Conservation (phyloP, 2,797 vertebrate genomes). For the Clarias laeviceps region DNA sequence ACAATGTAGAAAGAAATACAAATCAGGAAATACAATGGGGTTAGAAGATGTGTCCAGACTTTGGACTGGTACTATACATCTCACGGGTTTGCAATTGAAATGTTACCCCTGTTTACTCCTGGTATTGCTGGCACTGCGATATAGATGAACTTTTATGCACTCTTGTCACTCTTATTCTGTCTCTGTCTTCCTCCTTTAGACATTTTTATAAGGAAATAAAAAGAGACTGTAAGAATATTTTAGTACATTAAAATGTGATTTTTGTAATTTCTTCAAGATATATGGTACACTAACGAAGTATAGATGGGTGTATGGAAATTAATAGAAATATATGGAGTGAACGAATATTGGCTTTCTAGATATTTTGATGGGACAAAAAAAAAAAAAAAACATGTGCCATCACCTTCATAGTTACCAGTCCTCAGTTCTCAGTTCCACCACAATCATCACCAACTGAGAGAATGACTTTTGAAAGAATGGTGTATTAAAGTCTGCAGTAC, state of each 20-base stretch:
- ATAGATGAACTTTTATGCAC: conserved; percentile 36
- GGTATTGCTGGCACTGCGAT: conserved; percentile 26
- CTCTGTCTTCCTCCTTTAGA: not conserved
- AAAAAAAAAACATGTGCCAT: not conserved
- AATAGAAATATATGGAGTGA: no score
- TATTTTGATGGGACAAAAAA: not conserved
- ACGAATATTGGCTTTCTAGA: not conserved
- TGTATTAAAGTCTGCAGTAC: not conserved
- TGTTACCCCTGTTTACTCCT: conserved; percentile 32
- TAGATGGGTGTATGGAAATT: no score
- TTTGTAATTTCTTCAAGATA: not conserved
- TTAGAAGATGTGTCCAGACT: no score
- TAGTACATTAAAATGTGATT: not conserved
- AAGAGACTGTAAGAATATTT: not conserved
- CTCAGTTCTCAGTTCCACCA: not conserved
- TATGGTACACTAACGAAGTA: not conserved
- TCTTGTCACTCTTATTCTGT: not conserved
- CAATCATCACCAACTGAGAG: not conserved
- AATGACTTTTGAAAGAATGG: not conserved
- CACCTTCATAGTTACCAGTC: not conserved
- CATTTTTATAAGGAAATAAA: not conserved
- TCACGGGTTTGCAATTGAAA: conserved; percentile 48
- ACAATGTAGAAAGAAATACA: no score
- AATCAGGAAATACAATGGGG: no score
- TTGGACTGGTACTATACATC: not conserved